Base-by-base conservation (phyloP, 2,888 invertebrate species). In the Hipparchia sbordonii region DNA sequence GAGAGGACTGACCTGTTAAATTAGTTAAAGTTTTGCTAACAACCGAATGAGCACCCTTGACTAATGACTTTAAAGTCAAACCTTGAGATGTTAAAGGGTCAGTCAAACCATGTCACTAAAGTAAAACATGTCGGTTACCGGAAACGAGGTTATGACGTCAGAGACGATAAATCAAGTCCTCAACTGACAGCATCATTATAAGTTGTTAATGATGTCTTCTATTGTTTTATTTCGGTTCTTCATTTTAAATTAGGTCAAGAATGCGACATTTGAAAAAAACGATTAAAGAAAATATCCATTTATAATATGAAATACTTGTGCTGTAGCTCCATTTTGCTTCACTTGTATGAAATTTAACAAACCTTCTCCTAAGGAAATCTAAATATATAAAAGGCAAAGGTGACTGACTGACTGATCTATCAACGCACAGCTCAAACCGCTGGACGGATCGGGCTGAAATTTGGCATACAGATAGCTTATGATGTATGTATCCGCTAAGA, bases 81-180 rank as follows among this genome's bases (percentile, higher is more conserved):
- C 72, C 70, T 72, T 65, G 60, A 72, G 67, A 68, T 63, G 63
- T 33, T 13, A 51, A 63, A 67, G 63, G 70, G 70, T 60, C 56
- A 72, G 33, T 39, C 61, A 68, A 71, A 69, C 73, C 72, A 56
- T 71, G 72, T 73, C 68, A 68, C 45, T 9, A 59, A 59, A 68
- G 63, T 68, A 9, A 60, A 61, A 23, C 68, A 66, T 66, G 70
- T 51, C 72, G 12, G 81, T 72, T 61, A 56, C 82, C 83, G 74
- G 73, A 75, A 79, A 77, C 73, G 81, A 79, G 66, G 67, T 57
- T 63, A 62, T 72, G 82, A 83, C 82, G 85, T 84, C 85, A 82
- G 76, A 13, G 79, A 71, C 76, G 73, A 84, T 83, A 84, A 84
- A 82, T 81, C 81, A 78, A 78, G 80, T 45, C 56, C 60, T 63